phyloP scores from a whole-genome alignment of 1,140 invertebrate species.

The Megathymus violae region DNA sequence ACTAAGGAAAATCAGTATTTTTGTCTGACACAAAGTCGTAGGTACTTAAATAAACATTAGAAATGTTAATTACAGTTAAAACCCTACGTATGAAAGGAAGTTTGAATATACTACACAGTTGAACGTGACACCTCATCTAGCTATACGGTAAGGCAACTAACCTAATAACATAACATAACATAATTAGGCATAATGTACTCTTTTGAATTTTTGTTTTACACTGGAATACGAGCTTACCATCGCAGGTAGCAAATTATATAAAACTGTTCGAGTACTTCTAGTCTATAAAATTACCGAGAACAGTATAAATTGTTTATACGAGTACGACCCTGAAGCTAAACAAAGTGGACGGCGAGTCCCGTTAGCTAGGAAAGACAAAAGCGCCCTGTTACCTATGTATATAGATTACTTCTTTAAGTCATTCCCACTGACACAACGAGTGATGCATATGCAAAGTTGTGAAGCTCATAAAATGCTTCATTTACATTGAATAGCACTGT shows the following conservation, averaged over 20 bases:
- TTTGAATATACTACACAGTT: too few relatives aligned
- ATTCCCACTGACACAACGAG: constrained; percentile 51
- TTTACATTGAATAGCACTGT: constrained; percentile 57
- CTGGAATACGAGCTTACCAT: too few relatives aligned
- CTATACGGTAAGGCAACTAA: too few relatives aligned
- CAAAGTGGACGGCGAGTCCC: constrained; percentile 38
- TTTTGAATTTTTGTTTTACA: too few relatives aligned
- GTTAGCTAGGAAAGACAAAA: constrained; percentile 35
- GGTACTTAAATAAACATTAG: too few relatives aligned
- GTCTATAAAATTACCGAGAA: constrained; percentile 46
- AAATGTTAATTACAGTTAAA: too few relatives aligned
- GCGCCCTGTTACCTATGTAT: constrained; percentile 36
- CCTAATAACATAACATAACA: too few relatives aligned
- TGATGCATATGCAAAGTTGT: constrained; percentile 44
- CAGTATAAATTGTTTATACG: constrained; percentile 45
- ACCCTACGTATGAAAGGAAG: too few relatives aligned
- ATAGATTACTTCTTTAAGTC: constrained; percentile 51
- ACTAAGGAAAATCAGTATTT: too few relatives aligned
- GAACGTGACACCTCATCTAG: too few relatives aligned
- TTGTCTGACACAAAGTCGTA: too few relatives aligned
- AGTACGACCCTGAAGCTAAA: constrained; percentile 59
- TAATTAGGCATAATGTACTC: too few relatives aligned
- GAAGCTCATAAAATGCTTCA: constrained; percentile 45
- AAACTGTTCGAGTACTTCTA: constrained; percentile 42
- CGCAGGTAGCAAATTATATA: constrained; percentile 46